Conservation (phyloP, 2,797 vertebrate genomes). For the Acanthopagrus latus region DNA sequence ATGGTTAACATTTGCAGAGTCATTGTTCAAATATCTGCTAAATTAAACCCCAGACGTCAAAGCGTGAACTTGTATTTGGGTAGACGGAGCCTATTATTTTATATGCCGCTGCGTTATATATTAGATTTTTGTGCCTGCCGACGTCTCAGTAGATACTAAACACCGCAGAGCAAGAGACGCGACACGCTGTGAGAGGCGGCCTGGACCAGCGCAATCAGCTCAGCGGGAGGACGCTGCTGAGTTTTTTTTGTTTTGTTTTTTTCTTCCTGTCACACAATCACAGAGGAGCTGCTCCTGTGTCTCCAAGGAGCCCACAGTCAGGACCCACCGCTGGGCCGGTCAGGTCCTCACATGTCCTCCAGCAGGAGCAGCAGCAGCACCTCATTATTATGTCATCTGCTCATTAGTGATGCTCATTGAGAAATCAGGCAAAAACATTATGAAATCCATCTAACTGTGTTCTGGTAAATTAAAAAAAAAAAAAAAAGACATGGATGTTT, state of each 20-base stretch:
- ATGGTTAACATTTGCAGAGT: slow-evolving; percentile 35
- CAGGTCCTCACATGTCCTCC: slow-evolving; percentile 78
- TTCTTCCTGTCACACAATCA: slow-evolving; percentile 56
- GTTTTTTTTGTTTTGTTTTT: slow-evolving; percentile 7
- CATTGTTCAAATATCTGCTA: slow-evolving; percentile 41
- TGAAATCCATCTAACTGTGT: slow-evolving; percentile 33
- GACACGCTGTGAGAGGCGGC: slow-evolving; percentile 65
- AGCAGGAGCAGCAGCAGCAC: slow-evolving; percentile 42
- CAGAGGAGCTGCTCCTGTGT: slow-evolving; percentile 40
- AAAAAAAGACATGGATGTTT: slow-evolving; percentile 75
- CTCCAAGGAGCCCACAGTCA: slow-evolving; percentile 60
- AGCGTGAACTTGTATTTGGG: slow-evolving; percentile 36
- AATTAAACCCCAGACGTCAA: slow-evolving; percentile 31
- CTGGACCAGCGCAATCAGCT: slow-evolving; percentile 51
- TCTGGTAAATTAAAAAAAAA: slow-evolving; percentile 20
- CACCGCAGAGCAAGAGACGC: slow-evolving; percentile 51
- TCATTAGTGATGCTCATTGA: slow-evolving; percentile 39
- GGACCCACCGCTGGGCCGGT: slow-evolving; percentile 70
- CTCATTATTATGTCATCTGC: slow-evolving; percentile 55
- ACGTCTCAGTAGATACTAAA: slow-evolving; percentile 60
- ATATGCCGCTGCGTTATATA: slow-evolving; percentile 39
- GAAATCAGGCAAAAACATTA: slow-evolving; percentile 43
- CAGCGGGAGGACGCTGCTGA: slow-evolving; percentile 53
- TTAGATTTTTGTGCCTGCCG: slow-evolving; percentile 48
- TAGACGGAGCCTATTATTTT: slow-evolving; percentile 42